Percentiles rank a stretch among this genome's conserved stretches.
phyloP scores from a whole-genome alignment of 2,113 vertebrate genomes.

The human region DNA sequence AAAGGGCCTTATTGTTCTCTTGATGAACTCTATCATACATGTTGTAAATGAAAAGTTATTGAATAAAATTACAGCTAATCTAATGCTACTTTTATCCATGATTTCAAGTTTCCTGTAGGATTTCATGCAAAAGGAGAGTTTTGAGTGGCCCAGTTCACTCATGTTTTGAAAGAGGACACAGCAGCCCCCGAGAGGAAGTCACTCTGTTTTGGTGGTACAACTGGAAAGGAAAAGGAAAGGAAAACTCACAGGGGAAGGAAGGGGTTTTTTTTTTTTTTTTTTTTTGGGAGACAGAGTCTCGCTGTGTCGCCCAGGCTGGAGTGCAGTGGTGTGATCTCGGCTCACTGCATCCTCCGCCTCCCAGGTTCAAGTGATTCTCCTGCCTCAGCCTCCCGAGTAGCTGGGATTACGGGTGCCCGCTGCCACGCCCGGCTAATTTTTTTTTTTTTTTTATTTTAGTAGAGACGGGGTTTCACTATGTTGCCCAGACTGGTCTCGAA shows the following conservation, averaged over 20 bases:
- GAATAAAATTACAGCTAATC: neutral
- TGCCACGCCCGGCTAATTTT: too few relatives aligned
- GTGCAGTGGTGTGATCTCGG: too few relatives aligned
- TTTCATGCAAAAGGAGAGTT: neutral
- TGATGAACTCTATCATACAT: neutral
- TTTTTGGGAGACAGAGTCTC: neutral
- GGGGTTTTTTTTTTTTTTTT: too few relatives aligned
- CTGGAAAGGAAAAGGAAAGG: neutral
- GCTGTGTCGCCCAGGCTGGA: too few relatives aligned
- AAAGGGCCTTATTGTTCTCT: neutral
- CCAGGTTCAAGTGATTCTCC: too few relatives aligned
- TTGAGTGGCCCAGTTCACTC: neutral
- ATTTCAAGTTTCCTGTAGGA: neutral
- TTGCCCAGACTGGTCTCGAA: too few relatives aligned
- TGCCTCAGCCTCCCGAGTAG: too few relatives aligned
- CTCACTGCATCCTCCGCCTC: too few relatives aligned
- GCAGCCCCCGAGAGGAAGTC: neutral
- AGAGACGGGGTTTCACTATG: too few relatives aligned
- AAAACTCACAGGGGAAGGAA: neutral
- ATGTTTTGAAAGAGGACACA: neutral
- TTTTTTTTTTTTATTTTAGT: too few relatives aligned
- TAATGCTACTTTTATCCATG: neutral
- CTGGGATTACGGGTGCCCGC: too few relatives aligned
- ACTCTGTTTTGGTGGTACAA: neutral
- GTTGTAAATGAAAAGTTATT: neutral